Evolutionary conservation across 2,113 vertebrate genomes (phyloP), one percentile per base, ranked within the genome.

Genomic region (Acanthisitta chloris): DNA sequence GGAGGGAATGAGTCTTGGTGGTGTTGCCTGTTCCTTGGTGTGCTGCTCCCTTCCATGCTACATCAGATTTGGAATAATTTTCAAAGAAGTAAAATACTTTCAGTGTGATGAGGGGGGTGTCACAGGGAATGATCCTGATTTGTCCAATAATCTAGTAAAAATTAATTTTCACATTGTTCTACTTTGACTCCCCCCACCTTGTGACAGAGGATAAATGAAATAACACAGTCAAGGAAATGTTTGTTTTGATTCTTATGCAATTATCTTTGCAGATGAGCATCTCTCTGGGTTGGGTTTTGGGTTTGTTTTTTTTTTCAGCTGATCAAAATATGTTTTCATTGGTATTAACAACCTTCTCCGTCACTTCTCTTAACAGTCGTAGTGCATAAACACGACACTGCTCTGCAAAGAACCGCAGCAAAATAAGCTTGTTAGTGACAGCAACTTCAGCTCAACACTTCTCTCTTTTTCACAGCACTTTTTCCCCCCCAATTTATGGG

Each of bases 391-490:
- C 79, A 55, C 40, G 36, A 76, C 69, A 25, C 24, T 21, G 3
- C 81, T 79, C 86, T 43, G 26, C 57, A 67, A 67, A 91, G 90
- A 89, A 91, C 9, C 7, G 12, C 21, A 29, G 79, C 86, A 76
- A 93, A 95, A 91, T 17, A 8, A 66, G 89, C 86, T 67, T 81
- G 82, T 92, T 83, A 95, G 84, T 20, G 28, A 61, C 31, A 77
- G 61, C 88, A 95, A 96, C 94, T 96, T 97, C 88, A 74, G 54
- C 86, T 81, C 42, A 24, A 59, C 96, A 88, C 97, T 97, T 86
- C 88, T 34, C 8, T 28, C 87, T 86, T 94, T 92, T 96, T 73
- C 65, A 62, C 66, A 95, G 9, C 70, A 82, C 67, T 58, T 92
- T 71, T 26, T 2, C 1, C 8, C 38, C 55, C 31, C 21, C 9